A percentile compares a stretch with the other conserved stretches of the same genome.
Evolutionary conservation across 2,113 vertebrate species (phyloP).

Genomic region (Synodontis membranacea): DNA sequence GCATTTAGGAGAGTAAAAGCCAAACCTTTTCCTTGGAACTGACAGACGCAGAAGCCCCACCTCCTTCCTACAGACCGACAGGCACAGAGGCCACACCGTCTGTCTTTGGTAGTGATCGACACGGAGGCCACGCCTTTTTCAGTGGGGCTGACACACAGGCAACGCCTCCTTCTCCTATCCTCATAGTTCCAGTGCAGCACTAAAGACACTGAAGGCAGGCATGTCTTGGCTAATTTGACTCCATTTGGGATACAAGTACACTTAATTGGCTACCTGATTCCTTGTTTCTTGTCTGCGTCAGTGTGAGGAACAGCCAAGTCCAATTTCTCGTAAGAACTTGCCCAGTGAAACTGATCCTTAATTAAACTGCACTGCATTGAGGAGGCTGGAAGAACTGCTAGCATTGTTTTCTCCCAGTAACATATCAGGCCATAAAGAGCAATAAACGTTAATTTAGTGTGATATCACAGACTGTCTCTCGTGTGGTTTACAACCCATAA

Average conservation of each 20-base stretch:
- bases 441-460: constrained; percentile 63
- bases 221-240: background rate
- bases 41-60: background rate
- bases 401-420: constrained; percentile 15
- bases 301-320: background rate
- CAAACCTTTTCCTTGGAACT: background rate
- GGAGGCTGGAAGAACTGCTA: constrained; percentile 43
- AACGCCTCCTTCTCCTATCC: background rate
- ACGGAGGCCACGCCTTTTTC: background rate
- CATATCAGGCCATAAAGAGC: constrained; percentile 37
- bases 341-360: background rate
- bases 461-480: constrained; percentile 52
- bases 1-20: background rate
- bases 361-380: background rate
- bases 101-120: background rate
- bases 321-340: background rate
- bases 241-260: background rate
- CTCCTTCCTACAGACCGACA: background rate
- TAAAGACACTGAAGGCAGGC: background rate
- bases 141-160: background rate
- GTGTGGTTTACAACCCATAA: constrained; percentile 57
- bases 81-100: background rate
- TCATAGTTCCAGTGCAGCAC: background rate
- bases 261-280: background rate
- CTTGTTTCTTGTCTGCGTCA: too few species aligned